These are phyloP conservation scores for Falco cherrug DNA, from an alignment of 2,797 vertebrate genomes.

Conservation along the genomic window DNA sequence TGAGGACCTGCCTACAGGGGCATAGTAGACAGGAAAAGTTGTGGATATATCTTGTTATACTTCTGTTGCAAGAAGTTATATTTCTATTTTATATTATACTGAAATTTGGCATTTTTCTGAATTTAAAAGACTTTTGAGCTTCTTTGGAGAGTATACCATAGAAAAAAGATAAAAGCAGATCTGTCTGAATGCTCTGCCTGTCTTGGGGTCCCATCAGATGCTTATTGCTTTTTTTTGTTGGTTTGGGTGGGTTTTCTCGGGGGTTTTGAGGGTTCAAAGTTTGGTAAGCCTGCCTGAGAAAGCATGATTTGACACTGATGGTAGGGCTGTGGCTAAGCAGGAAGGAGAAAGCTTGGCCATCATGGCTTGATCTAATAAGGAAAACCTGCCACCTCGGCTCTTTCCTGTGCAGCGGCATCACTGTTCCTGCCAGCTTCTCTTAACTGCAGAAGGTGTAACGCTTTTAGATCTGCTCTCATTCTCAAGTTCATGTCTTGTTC, in stretches of 20 bases:
- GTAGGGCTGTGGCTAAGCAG: background rate
- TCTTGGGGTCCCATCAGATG: background rate
- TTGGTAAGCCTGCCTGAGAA: background rate
- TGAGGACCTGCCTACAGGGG: background rate
- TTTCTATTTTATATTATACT: background rate
- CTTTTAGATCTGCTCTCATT: slow-evolving; percentile 32
- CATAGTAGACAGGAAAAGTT: background rate
- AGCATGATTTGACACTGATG: background rate
- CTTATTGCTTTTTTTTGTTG: background rate
- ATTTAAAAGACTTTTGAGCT: background rate
- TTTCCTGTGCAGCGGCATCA: background rate
- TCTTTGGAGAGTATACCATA: background rate
- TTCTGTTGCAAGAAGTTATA: background rate
- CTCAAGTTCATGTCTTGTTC: slow-evolving; percentile 40
- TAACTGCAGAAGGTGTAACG: slow-evolving; percentile 2
- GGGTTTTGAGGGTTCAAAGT: background rate
- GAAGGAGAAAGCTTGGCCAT: background rate
- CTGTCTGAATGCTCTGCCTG: background rate
- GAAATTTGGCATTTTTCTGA: background rate
- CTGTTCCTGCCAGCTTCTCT: slow-evolving; percentile 1
- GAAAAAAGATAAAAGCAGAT: background rate
- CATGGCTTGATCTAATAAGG: background rate
- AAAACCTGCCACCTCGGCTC: background rate
- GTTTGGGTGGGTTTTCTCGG: background rate
- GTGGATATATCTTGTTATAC: background rate